Conservation (phyloP, 2,888 invertebrate species). For the Campoletis raptor region DNA sequence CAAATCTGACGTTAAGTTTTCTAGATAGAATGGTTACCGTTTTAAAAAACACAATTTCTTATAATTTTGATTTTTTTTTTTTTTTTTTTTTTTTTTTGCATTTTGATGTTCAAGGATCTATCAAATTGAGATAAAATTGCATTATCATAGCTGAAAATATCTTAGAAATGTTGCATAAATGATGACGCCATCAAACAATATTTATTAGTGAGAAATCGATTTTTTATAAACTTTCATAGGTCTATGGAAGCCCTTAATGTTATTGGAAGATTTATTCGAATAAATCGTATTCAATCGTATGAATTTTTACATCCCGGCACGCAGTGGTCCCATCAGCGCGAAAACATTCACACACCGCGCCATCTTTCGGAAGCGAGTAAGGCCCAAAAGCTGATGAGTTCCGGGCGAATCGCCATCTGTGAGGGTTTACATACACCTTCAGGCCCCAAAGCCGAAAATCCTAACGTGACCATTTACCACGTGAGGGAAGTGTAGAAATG, state of each 20-base stretch:
- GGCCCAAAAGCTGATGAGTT: slow-evolving; percentile 40
- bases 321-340: not conserved
- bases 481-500: slow-evolving; percentile 41
- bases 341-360: slow-evolving; percentile 57
- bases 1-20: no score
- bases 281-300: not conserved
- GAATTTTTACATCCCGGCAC: not conserved
- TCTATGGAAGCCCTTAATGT: not conserved
- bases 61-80: no score
- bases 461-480: slow-evolving; percentile 31
- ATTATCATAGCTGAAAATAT: no score
- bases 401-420: slow-evolving; percentile 71
- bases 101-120: no score
- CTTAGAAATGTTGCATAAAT: no score
- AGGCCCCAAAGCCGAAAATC: slow-evolving; percentile 41
- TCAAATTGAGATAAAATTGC: no score
- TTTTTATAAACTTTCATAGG: no score
- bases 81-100: no score
- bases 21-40: no score
- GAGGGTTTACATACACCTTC: slow-evolving; percentile 14
- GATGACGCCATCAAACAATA: no score
- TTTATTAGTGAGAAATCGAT: no score
- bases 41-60: no score
- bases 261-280: not conserved
- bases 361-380: slow-evolving; percentile 67